Evolutionary conservation across 2,113 vertebrate genomes (phyloP), one percentile per base, ranked within the genome.

Genomic region (Esox niger): DNA sequence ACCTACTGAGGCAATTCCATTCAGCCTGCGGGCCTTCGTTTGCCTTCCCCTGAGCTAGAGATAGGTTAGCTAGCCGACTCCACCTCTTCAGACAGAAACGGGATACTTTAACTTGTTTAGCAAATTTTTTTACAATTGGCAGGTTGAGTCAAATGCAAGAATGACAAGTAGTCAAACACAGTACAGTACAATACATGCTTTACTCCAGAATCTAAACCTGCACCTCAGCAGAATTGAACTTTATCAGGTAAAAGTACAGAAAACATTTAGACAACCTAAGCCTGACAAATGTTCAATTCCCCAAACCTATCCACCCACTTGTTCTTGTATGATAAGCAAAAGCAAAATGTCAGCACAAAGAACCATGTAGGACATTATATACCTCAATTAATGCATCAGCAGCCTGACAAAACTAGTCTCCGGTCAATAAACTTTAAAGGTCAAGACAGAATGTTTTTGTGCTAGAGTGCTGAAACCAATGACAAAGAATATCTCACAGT

Each of bases 341-440:
- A 79, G 76, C 76, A 73, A 88, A 89, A 88, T 88, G 85, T 89
- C 85, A 86, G 81, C 80, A 62, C 83, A 8, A 70, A 67, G 80
- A 80, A 66, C 72, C 69, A 77, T 64, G 84, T 59, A 69, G 65
- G 59, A 63, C 74, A 66, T 69, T 72, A 66, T 55, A 17, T 49
- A 23, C 69, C 57, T 65, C 0, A 21, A 33, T 43, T 69, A 26
- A 46, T 68, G n/a, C n/a, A n/a, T 46, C 68, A 68, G 68, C 69
- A 66, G 43, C 62, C 66, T 43, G 71, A 78, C 33, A 70, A 81
- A 84, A 75, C 70, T 47, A 73, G 66, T 81, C 82, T 82, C 76
- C 59, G 69, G 79, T 80, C 82, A 79, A 84, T 87, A 82, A 79
- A 74, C 74, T 76, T 72, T 80, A 88, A 91, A 91, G 88, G 89